A percentile compares a stretch with the other conserved stretches of the same genome.
phyloP scores from a whole-genome alignment of 2,113 vertebrate species.

The Hippopotamus amphibius region DNA sequence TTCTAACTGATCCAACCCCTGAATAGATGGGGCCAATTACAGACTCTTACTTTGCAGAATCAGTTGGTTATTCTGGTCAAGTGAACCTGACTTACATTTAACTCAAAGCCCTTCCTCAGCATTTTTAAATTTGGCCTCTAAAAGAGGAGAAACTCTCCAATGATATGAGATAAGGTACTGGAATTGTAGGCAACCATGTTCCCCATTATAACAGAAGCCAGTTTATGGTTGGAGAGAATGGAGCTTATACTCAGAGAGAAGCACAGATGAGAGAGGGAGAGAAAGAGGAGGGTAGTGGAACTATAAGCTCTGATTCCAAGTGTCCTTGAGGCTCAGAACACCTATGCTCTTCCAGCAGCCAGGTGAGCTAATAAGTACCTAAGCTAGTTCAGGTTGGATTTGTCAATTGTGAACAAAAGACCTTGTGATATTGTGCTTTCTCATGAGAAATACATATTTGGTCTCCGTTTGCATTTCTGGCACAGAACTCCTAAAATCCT shows the following conservation, averaged over 20 bases:
- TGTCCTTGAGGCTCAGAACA: neutral
- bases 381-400: neutral
- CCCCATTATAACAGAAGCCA: neutral
- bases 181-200: neutral
- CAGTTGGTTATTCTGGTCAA: neutral
- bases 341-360: neutral
- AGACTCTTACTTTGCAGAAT: neutral
- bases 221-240: neutral
- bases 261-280: neutral
- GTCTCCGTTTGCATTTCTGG: neutral
- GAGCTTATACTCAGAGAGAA: neutral
- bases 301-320: neutral
- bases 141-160: neutral
- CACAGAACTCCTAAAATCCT: neutral
- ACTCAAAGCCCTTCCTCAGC: neutral
- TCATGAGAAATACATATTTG: neutral
- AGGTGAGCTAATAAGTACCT: neutral
- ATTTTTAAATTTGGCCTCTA: neutral
- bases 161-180: neutral
- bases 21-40: neutral
- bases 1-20: neutral
- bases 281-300: neutral
- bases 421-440: neutral
- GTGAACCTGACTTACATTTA: neutral
- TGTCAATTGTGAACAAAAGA: neutral